Evolutionary conservation across 2,888 invertebrate species (phyloP), one percentile per base, ranked within the genome.

Genomic region (Magallana nippona): DNA sequence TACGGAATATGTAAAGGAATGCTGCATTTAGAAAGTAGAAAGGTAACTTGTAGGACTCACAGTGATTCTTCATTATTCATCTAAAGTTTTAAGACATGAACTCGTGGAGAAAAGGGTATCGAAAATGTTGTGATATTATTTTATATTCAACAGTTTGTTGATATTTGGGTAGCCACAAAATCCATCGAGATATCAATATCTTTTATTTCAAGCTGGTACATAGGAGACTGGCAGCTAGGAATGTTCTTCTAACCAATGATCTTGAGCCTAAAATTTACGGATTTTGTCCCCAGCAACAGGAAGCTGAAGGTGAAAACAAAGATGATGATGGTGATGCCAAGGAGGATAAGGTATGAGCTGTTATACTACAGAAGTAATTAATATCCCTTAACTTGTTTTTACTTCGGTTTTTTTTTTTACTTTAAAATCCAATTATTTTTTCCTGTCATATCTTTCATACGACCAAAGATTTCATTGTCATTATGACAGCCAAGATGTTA

Each of bases 151-250:
- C 27, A 27, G 27, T 27, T 55, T 79, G 44, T 44, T 44, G 5
- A 44, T 44, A 44, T 44, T 8, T 44, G 8, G 8, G 44, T 44
- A 3, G 10, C 8, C 44, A 44, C 44, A 44, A 44, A 44, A 44
- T 44, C 44, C 3, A 44, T 44, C 44, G 44, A 78, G 15, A 2
- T 13, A 22, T 15, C n/a, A 78, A 78, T 32, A 60, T 62, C 11
- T 10, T 55, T 84, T 56, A 55, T 81, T 79, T 44, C 10, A 71
- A 90, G 90, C 87, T 91, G 82, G 85, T 88, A 1, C 91, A 91
- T 81, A 85, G 88, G 11, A 87, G 89, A 10, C 86, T 91, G 17
- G 91, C 91, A 0, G 91, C 91, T 10, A 84, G 90, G 71, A 91
- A 91, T 81, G 80, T 90, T 44, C 83, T 91, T 22, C 63, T 90